Conservation (phyloP, 1,140 invertebrate species). For the Theocolax elegans region DNA sequence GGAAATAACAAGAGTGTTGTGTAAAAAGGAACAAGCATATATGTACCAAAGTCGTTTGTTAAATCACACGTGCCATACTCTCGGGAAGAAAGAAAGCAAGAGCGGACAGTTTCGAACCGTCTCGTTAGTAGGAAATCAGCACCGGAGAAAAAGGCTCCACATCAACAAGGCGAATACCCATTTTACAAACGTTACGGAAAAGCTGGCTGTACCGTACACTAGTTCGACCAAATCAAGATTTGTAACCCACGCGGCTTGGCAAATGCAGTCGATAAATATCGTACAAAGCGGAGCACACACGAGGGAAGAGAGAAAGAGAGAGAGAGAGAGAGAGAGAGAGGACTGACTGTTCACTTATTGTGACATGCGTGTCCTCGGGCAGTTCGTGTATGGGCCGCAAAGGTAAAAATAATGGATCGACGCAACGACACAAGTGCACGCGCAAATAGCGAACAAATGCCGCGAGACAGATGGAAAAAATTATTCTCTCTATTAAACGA, state of each 20-base stretch:
- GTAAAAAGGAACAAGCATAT: too few species aligned
- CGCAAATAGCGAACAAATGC: conserved; percentile 26
- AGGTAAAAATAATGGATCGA: conserved; percentile 31
- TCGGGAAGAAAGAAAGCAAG: not conserved
- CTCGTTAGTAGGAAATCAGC: conserved; percentile 27
- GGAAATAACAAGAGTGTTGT: too few species aligned
- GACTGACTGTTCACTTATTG: conserved; percentile 6
- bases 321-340: not conserved
- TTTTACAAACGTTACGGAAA: conserved; percentile 25
- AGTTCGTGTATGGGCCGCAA: conserved; percentile 27
- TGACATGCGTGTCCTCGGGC: conserved; percentile 35
- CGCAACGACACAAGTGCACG: conserved; percentile 25
- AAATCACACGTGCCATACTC: not conserved
- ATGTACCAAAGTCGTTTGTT: too few species aligned
- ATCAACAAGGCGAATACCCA: conserved; percentile 23
- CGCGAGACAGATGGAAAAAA: conserved; percentile 10
- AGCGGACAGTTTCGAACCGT: not conserved
- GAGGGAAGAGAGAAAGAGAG: not conserved
- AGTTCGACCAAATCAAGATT: conserved; percentile 37
- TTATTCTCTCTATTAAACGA: conserved; percentile 1
- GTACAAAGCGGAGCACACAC: conserved; percentile 2
- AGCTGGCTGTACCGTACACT: not conserved
- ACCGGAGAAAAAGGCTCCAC: conserved; percentile 6
- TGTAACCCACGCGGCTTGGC: conserved; percentile 22
- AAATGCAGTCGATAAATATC: conserved; percentile 36